Evolutionary conservation across 2,888 invertebrate genomes (phyloP).

Genomic region (Uloborus plumipes): DNA sequence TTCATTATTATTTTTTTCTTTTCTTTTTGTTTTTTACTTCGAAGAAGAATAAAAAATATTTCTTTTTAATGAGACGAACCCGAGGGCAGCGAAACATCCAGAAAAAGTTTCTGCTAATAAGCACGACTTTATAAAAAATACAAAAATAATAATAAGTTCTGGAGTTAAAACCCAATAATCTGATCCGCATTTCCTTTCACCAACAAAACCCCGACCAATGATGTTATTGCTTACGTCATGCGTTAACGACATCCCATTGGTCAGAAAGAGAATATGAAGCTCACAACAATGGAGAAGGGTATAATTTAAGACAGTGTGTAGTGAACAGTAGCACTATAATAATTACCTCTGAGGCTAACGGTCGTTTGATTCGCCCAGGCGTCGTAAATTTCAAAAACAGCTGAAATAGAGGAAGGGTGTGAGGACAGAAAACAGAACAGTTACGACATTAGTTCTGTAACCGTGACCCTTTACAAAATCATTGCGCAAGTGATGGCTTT

Average conservation of each 20-base stretch:
- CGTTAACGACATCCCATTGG: slow-evolving; percentile 27
- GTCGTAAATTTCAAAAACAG: slow-evolving; percentile 1
- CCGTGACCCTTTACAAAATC: too few relatives aligned
- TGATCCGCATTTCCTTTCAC: slow-evolving; percentile 40
- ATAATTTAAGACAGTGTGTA: slow-evolving; percentile 26
- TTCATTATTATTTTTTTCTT: slow-evolving; percentile 29
- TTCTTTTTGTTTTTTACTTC: slow-evolving; percentile 23
- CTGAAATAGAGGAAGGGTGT: too few relatives aligned
- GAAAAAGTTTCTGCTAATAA: slow-evolving; percentile 53
- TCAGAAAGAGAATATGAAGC: not conserved
- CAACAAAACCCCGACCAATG: slow-evolving; percentile 44
- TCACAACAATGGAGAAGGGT: slow-evolving; percentile 20
- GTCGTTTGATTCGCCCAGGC: too few relatives aligned
- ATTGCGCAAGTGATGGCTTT: too few relatives aligned
- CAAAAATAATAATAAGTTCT: slow-evolving; percentile 3
- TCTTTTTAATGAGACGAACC: slow-evolving; percentile 60
- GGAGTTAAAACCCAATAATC: slow-evolving; percentile 39
- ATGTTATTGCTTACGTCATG: slow-evolving; percentile 30
- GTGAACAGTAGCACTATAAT: not conserved
- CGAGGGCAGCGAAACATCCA: slow-evolving; percentile 41
- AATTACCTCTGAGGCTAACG: slow-evolving; percentile 32
- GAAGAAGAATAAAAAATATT: slow-evolving; percentile 35
- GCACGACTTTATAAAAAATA: slow-evolving; percentile 32
- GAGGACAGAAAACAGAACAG: too few relatives aligned
- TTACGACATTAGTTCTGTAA: too few relatives aligned